Evolutionary conservation across 2,113 vertebrate species (phyloP), one percentile per base, ranked within the genome.

Genomic region (Dicaeum eximium): DNA sequence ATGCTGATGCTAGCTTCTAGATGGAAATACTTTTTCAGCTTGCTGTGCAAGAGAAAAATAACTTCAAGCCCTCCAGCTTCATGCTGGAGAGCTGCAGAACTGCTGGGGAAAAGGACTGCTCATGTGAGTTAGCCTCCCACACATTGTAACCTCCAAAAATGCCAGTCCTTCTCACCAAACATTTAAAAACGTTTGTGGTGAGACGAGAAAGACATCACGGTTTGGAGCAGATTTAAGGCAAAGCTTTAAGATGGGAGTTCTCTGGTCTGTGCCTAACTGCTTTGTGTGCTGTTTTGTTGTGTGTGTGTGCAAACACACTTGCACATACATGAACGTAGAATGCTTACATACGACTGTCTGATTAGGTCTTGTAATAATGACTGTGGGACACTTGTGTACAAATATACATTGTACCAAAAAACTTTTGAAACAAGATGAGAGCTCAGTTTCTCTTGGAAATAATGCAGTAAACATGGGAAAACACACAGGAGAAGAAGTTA

Each of bases 291-390:
- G 1, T 48, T 87, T 56, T 61, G 4, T 7, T 27, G n/a, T 25
- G 7, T 13, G 20, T 6, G 2, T 42, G 23, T 58, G 30, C 24
- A 66, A 44, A 45, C 45, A n/a, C 5, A 9, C 15, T 60, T 45
- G 31, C 3, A 51, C 1, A 4, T 17, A 8, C 5, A 21, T 50
- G 31, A 57, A 48, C 0, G 0, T 27, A 21, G 0, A 20, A 9
- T 37, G 28, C 11, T 30, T 51, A 19, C 9, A 7, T 48, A 6
- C 15, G 33, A 17, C 7, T 33, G 5, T 22, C 6, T 44, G 15
- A 37, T 22, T 42, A 50, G 15, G 27, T 42, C 15, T n/a, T 20
- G 24, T 38, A 78, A 70, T 58, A 62, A 33, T 30, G n/a, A 44
- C 23, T 81, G 14, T 56, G 47, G n/a, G 69, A 21, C 3, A 31